phyloP scores from a whole-genome alignment of 2,113 vertebrate genomes.

The Lonchura striata region DNA sequence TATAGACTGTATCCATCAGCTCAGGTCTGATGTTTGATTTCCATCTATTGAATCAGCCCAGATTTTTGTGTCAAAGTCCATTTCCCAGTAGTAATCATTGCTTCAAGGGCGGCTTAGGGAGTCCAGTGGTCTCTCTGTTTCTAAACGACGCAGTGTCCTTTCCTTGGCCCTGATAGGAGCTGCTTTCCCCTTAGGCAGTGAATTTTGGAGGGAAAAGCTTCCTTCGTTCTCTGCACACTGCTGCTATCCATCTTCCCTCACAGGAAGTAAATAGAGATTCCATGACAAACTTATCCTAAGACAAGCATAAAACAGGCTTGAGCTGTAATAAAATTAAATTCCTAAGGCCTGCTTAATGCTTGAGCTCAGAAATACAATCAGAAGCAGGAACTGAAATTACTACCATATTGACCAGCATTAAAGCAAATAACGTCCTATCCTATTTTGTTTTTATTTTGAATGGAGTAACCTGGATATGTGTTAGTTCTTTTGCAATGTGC shows the following conservation, averaged over 20 bases:
- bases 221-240: neutral
- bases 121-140: neutral
- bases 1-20: neutral
- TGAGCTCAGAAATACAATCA: neutral
- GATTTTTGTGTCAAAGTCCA: neutral
- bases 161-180: neutral
- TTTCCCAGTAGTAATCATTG: neutral
- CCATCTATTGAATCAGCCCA: neutral
- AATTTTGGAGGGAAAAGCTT: neutral
- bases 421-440: neutral
- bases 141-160: neutral
- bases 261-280: neutral
- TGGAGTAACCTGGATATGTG: neutral
- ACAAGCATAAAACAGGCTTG: neutral
- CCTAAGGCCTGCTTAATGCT: neutral
- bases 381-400: neutral
- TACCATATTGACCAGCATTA: neutral
- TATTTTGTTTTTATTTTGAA: neutral
- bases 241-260: neutral
- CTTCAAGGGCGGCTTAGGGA: neutral
- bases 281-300: neutral
- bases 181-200: neutral
- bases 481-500: neutral
- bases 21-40: neutral
- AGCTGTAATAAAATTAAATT: neutral